Evolutionary conservation across 2,888 invertebrate genomes (phyloP).

Genomic region (Tryphoninae sp.): DNA sequence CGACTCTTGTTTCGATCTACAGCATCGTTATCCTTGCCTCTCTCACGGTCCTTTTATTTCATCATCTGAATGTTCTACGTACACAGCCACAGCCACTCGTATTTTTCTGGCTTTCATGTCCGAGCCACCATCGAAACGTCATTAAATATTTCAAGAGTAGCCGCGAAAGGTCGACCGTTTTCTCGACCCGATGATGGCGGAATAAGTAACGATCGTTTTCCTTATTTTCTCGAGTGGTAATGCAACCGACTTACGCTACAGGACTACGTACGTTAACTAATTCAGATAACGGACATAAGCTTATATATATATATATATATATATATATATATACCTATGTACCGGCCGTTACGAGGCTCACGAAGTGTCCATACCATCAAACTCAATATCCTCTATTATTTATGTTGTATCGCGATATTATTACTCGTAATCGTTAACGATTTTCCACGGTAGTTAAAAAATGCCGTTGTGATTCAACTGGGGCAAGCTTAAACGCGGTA

Average conservation of each 20-base stretch:
- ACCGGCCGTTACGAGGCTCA: not conserved
- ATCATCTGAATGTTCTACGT: conserved; percentile 35
- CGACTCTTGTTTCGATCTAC: conserved; percentile 52
- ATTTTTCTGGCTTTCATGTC: conserved; percentile 12
- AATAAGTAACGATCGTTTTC: conserved; percentile 10
- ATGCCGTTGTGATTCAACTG: not conserved
- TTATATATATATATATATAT: not conserved
- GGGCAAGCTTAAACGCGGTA: not conserved
- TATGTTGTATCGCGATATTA: not conserved
- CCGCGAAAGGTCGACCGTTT: conserved; percentile 39
- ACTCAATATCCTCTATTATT: too few relatives aligned
- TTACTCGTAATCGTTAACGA: conserved; percentile 9
- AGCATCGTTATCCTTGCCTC: conserved; percentile 11
- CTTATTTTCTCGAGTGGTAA: not conserved
- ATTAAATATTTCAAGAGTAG: conserved; percentile 60
- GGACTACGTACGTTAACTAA: conserved; percentile 12
- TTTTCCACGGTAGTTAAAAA: not conserved
- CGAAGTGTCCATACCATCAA: too few relatives aligned
- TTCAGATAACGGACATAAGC: conserved; percentile 47
- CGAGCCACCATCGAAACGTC: conserved; percentile 37
- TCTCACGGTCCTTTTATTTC: conserved; percentile 54
- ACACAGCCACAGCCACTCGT: not conserved
- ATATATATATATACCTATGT: not conserved
- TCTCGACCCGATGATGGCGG: conserved; percentile 30
- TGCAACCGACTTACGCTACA: not conserved